phyloP scores from a whole-genome alignment of 1,140 invertebrate genomes.

The Carcinoscorpius rotundicauda region DNA sequence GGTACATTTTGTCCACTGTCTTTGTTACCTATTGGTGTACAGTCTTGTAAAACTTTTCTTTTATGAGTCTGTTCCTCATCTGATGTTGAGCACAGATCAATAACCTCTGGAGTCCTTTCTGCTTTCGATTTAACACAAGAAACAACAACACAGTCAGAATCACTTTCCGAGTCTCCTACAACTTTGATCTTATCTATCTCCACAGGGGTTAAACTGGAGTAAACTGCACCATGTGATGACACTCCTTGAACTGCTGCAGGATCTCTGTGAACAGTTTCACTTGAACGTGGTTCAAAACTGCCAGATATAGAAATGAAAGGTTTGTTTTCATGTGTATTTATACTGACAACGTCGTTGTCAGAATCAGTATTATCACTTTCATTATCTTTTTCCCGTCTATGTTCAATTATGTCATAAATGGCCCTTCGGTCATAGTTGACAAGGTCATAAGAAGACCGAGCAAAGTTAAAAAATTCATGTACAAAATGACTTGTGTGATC shows the following conservation, averaged over 20 bases:
- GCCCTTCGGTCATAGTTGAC: slow-evolving; percentile 1
- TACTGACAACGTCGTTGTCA: neutral
- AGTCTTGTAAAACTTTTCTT: too few relatives aligned
- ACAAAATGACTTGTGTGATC: slow-evolving; percentile 54
- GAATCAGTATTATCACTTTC: neutral
- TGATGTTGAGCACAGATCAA: slow-evolving; percentile 35
- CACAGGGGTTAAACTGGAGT: too few relatives aligned
- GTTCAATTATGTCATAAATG: slow-evolving; percentile 3
- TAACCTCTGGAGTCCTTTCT: slow-evolving; percentile 41
- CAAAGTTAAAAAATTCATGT: slow-evolving; percentile 78
- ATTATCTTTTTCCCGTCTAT: too few relatives aligned
- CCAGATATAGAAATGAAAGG: neutral
- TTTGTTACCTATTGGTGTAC: too few relatives aligned
- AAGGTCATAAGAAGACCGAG: slow-evolving; percentile 63
- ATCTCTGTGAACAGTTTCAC: slow-evolving; percentile 21
- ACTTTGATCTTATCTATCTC: too few relatives aligned
- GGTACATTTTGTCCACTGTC: too few relatives aligned
- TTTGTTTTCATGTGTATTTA: neutral
- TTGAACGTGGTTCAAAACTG: neutral
- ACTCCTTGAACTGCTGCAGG: slow-evolving; percentile 9
- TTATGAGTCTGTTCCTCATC: slow-evolving; percentile 24
- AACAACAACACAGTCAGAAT: slow-evolving; percentile 28
- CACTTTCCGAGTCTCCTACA: slow-evolving; percentile 6
- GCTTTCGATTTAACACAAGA: slow-evolving; percentile 40
- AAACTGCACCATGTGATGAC: too few relatives aligned